These are phyloP conservation scores for Anoura caudifer DNA, from an alignment of 2,113 vertebrate species.

Conservation along the genomic window DNA sequence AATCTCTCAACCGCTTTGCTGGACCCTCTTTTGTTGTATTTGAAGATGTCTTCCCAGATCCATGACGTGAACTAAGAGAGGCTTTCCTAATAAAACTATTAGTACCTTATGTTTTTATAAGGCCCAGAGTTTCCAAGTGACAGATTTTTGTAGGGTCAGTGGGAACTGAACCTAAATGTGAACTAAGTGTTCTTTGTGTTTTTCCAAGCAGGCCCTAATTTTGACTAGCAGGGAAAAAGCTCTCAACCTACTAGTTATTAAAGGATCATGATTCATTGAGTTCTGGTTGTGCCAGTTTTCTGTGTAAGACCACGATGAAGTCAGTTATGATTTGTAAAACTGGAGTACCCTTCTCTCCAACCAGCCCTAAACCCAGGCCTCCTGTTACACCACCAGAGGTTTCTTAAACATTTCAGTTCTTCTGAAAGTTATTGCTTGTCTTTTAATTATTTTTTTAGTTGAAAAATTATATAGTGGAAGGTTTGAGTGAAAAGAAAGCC, in stretches of 20 bases:
- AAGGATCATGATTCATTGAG: neutral
- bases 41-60: neutral
- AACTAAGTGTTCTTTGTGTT: neutral
- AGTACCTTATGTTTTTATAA: neutral
- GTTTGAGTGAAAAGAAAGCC: neutral
- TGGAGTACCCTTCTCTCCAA: neutral
- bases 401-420: neutral
- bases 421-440: neutral
- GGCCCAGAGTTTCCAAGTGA: neutral
- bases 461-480: neutral
- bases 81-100: neutral
- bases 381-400: neutral
- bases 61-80: neutral
- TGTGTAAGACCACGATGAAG: neutral
- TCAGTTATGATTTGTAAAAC: neutral
- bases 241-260: neutral
- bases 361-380: neutral
- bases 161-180: neutral
- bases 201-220: neutral
- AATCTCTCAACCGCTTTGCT: neutral
- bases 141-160: neutral
- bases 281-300: neutral
- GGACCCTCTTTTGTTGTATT: neutral
- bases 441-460: neutral
- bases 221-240: constrained; percentile 13